Base-by-base conservation (phyloP, 2,888 invertebrate species). In the Stenolophus ochropezus region DNA sequence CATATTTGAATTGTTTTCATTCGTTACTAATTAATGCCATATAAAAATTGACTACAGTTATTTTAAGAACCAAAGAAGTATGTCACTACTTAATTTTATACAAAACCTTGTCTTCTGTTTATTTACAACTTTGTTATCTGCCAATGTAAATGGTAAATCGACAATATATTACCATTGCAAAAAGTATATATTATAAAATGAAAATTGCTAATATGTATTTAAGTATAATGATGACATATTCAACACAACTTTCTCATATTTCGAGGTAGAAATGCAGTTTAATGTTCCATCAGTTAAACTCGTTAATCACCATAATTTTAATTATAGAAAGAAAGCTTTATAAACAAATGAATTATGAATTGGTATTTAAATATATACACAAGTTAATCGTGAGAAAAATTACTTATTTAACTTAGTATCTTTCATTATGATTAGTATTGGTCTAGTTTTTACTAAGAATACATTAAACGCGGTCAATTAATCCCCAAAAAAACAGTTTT, bases 161-260 rank as follows among this genome's bases (percentile, higher is more conserved):
- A 8, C 33, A 11, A 11, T 42, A 11, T 42, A 42, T 4, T 42
- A 42, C 33, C 11, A 42, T 42, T 42, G 33, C 11, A 11, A 42
- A 42, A 42, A 42, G 8, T 42, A 42, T 42, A 11, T 42, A 42
- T 42, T 42, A 11, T 42, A 61, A 61, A 61, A 61, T 11, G 11
- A 4, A 61, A 25, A 14, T 51, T 56, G 27, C n/a, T 27, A 27
- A 56, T 75, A n/a, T 25, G 4, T 76, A 33, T 76, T 21, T 76
- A 56, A 18, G 14, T 58, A 58, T n/a, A 33, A 42, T 42, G 11
- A 42, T 25, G 23, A 25, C n/a, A 61, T 78, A 61, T 78, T 78
- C 78, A 61, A 23, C 61, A 78, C 78, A 78, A 78, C 78, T 78
- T 78, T 78, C 78, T 65, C 65, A 65, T 78, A 56, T 11, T 78